Base-by-base conservation (phyloP, 1,140 invertebrate genomes). In the Branchinecta lindahli region DNA sequence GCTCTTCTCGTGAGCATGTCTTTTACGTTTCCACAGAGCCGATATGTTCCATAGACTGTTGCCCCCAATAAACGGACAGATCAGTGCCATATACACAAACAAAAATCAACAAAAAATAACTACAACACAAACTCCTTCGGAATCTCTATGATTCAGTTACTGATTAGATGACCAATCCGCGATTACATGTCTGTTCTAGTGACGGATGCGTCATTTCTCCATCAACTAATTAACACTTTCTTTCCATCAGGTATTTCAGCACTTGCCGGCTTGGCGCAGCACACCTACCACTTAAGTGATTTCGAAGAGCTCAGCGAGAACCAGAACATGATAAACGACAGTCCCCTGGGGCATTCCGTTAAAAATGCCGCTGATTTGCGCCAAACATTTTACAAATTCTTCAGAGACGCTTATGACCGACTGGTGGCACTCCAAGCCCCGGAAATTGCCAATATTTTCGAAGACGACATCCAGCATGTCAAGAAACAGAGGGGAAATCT, bases 341-440 rank as follows among this genome's bases (percentile, higher is more conserved):
- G 12, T 12, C 52, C 52, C 52, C 33, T 33, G 33, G 33, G 33
- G 33, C 33, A 33, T 33, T 33, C 33, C 33, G 6, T 61, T 15
- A 61, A 20, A 20, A 61, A 61, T 61, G 52, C 18, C 18, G 52
- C 18, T 12, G 52, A 61, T 61, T 15, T 61, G 18, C 52, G 52
- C 18, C 52, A 61, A 61, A 61, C 52, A 61, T 61, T 61, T 20
- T 61, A 15, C 52, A 61, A 61, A 61, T 61, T 61, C 18, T 61
- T 61, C 52, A 15, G 12, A 20, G 52, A 61, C 52, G 52, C 52
- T 15, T 61, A 61, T 61, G 52, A 61, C 12, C 52, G 52, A 61
- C 12, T 61, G 52, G 52, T 61, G 52, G 52, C 52, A 61, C 18
- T 61, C 18, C 52, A 61, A 61, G 52, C 52, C 12, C 52, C 52